These are phyloP conservation scores for Gallinago jamesoni DNA, from an alignment of 2,113 vertebrate species.

Conservation along the genomic window DNA sequence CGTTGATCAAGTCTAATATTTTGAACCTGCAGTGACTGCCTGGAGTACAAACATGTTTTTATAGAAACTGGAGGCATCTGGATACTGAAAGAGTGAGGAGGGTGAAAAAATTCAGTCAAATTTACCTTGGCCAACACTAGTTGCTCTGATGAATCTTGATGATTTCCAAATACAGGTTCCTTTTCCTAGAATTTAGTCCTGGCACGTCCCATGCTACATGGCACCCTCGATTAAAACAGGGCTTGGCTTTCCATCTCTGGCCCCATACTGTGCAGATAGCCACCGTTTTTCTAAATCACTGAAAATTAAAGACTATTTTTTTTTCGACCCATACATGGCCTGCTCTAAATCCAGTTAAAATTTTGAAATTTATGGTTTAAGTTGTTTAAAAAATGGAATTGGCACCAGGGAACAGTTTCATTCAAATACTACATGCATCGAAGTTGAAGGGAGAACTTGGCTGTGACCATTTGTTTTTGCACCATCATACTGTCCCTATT, in stretches of 20 bases:
- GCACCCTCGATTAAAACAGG: background rate
- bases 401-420: background rate
- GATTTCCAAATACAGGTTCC: background rate
- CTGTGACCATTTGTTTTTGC: background rate
- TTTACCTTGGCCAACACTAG: background rate
- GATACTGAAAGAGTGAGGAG: background rate
- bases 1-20: background rate
- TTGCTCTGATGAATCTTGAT: background rate
- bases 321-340: background rate
- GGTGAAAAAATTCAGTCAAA: background rate
- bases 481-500: background rate
- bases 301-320: background rate
- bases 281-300: background rate
- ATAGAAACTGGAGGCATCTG: background rate
- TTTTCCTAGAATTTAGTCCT: background rate
- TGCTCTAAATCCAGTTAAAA: background rate
- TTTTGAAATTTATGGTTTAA: background rate
- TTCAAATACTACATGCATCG: background rate
- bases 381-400: background rate
- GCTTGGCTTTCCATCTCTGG: background rate
- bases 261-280: background rate
- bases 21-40: background rate
- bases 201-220: background rate
- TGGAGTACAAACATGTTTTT: background rate
- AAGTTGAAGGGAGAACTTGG: background rate